A percentile compares a stretch with the other conserved stretches of the same genome.
phyloP scores from a whole-genome alignment of 2,113 vertebrate species.

The Daboia siamensis region DNA sequence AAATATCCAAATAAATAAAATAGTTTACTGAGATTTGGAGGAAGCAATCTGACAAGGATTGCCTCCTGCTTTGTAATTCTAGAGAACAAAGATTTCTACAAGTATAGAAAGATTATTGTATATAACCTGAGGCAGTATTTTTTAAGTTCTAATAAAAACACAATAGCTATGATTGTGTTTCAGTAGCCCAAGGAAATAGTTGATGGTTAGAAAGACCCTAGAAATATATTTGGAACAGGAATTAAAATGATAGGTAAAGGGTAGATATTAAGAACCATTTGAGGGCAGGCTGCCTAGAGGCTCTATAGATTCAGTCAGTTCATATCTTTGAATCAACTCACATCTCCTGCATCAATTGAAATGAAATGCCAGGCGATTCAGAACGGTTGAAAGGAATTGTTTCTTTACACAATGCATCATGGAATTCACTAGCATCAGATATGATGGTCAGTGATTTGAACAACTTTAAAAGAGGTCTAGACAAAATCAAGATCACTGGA shows the following conservation, averaged over 20 bases:
- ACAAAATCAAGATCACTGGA: background rate
- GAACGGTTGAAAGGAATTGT: background rate
- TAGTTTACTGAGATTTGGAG: background rate
- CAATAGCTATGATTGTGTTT: background rate
- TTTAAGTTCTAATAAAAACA: background rate
- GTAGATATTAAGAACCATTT: background rate
- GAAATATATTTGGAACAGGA: background rate
- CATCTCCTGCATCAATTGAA: background rate
- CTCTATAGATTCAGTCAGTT: background rate
- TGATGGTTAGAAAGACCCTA: background rate
- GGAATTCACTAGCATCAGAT: background rate
- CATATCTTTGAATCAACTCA: background rate
- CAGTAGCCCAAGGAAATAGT: background rate
- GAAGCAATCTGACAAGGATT: background rate
- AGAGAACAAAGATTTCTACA: background rate
- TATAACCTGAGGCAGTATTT: background rate
- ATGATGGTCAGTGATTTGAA: background rate
- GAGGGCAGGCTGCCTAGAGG: background rate
- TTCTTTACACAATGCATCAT: background rate
- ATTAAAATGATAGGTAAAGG: background rate
- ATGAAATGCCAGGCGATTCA: background rate
- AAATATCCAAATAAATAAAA: background rate
- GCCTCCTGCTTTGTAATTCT: background rate
- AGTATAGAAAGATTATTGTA: background rate
- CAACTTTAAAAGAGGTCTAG: background rate